Base-by-base conservation (phyloP, 2,113 vertebrate genomes). In the Cynopterus brachyotis region DNA sequence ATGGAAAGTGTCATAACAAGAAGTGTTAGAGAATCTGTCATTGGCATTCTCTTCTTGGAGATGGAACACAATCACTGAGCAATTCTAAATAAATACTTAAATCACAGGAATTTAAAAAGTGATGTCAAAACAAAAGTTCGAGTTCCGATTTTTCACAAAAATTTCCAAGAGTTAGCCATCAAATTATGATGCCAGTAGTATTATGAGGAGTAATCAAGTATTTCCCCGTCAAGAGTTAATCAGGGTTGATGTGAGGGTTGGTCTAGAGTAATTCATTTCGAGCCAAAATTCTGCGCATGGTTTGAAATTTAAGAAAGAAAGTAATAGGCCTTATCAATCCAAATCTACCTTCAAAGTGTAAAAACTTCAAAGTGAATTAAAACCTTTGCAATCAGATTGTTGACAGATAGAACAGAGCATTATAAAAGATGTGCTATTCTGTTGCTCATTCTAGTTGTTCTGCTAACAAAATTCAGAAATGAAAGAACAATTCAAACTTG, bases 71-170 rank as follows among this genome's bases (percentile, higher is more conserved):
- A 97, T 98, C 95, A 50, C 91, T 70, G 85, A 97, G 94, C 85
- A 62, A 95, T 95, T 96, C 97, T 93, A 98, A 97, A 95, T 98
- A 98, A 97, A 97, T 95, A 97, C 97, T 98, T 94, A 96, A 95
- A 92, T 97, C 96, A 93, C 95, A 89, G 93, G 88, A 89, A 96
- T 94, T 97, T 79, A 96, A 96, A 97, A 95, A 97, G 73, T 95
- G 93, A 96, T 98, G 96, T 97, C 97, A 98, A 98, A 98, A 98
- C 97, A 98, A 97, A 98, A 96, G 96, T 96, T 97, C 93, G 96
- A 85, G 82, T 91, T 95, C 94, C 81, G 93, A 59, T 96, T 96
- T 96, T 92, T 95, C 96, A 89, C 93, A 94, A 95, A 97, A 91
- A 94, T 95, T 96, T 96, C 89, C 47, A 94, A 94, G 96, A 91